Conservation (phyloP, 2,113 vertebrate genomes). For the Spea multiplicata region DNA sequence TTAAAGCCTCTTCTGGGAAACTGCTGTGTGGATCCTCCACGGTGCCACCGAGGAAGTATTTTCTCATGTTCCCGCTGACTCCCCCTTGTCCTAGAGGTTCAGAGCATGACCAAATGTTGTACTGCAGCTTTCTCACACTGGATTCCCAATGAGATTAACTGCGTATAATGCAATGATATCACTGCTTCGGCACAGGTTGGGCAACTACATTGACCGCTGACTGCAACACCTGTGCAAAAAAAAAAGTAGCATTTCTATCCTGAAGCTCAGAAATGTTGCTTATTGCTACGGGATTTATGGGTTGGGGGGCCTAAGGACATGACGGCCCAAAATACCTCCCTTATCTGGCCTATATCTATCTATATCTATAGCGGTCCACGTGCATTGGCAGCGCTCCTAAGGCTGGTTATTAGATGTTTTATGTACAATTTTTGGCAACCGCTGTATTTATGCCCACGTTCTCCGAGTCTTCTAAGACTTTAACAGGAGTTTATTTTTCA, state of each 20-base stretch:
- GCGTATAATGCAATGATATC: neutral
- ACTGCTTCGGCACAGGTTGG: neutral
- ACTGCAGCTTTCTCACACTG: neutral
- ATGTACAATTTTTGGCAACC: too few relatives aligned
- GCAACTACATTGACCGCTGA: neutral
- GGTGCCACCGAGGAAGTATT: neutral
- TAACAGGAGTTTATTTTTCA: too few relatives aligned
- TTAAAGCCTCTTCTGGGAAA: neutral
- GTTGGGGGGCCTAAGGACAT: too few relatives aligned
- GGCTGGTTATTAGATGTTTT: too few relatives aligned
- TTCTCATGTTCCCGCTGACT: neutral
- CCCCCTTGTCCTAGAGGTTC: neutral
- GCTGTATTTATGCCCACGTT: too few relatives aligned
- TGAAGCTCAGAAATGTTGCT: too few relatives aligned
- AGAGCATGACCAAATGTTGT: neutral
- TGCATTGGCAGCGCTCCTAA: too few relatives aligned
- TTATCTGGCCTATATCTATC: too few relatives aligned
- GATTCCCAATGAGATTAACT: neutral
- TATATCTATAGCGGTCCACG: too few relatives aligned
- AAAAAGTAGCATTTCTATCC: neutral
- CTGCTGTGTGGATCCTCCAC: neutral
- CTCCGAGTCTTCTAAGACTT: too few relatives aligned
- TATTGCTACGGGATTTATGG: too few relatives aligned
- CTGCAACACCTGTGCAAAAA: neutral
- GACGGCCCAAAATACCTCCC: too few relatives aligned